Evolutionary conservation across 2,797 vertebrate species (phyloP), one percentile per base, ranked within the genome.

Genomic region (Lacerta bilineata): DNA sequence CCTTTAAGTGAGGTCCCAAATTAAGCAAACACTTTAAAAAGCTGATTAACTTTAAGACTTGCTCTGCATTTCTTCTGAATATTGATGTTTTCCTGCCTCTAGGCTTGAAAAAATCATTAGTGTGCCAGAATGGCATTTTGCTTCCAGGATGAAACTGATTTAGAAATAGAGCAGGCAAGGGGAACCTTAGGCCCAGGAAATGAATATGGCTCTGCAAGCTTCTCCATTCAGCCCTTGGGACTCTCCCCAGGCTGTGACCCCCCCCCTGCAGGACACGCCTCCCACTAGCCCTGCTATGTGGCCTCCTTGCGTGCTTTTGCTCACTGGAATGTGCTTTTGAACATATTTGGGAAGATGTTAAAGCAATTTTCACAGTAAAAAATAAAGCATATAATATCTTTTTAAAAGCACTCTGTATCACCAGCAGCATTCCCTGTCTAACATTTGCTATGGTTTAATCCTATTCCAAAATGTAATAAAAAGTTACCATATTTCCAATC

Each of bases 21-120:
- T 85, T 85, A 83, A 83, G 25, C 68, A 55, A 72, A 46, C 64
- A 69, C 29, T 46, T 68, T 80, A 76, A 85, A 85, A 76, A 64
- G 8, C 36, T 77, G 83, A 75, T 84, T 84, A 39, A 84, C 27
- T 74, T 29, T 74, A 84, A 39, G 23, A 15, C 36, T 64, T 85
- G 61, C 9, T 78, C 8, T 25, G 43, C 41, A 68, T 68, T 79
- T 68, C 18, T 68, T 78, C 41, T 69, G 75, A 68, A 79, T 69
- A 69, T 23, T 86, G 41, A 66, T 85, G 36, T 46, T 85, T 85
- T 85, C 39, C n/a, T 66, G 29, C 29, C 13, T 69, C 20, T 50
- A n/a, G 76, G 4, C n/a, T 36, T 55, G 46, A 69, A 80, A 79
- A 55, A 80, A 86, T 17, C 74, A 68, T 50, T 69, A 18, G n/a